Base-by-base conservation (phyloP, 2,797 vertebrate species). In the Chaunax sp. region DNA sequence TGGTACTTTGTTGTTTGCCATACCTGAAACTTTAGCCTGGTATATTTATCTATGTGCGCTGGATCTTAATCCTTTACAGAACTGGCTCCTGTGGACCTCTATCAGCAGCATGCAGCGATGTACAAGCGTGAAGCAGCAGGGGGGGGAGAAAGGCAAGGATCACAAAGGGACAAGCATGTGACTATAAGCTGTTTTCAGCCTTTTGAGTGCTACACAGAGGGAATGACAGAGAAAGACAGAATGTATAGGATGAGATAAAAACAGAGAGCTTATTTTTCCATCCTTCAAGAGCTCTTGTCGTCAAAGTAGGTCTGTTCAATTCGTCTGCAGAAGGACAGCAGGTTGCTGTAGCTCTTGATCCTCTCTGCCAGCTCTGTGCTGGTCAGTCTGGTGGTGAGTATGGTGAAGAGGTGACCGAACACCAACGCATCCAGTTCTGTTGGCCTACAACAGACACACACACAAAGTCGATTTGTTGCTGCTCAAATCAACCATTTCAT, bases 391-490 rank as follows among this genome's bases (percentile, higher is more conserved):
- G 98, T 99, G 74, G 97, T 99, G 41, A 99, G 94, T 64, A 99
- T 98, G 65, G 97, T 98, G 91, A 98, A 99, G 26, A 99, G 93
- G 89, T 99, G 97, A 69, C 97, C 98, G 60, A 99, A 99, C 53
- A 99, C 98, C 84, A 99, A 80, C 2, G 97, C 98, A 56, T 99
- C 98, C 90, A 99, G 91, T 86, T 99, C 98, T 44, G 97, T 99
- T 16, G 98, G 96, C 81, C 98, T 99, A 70, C 0, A 22, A 74
- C 53, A 80, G 45, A 83, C 20, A 81, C 18, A 80, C 51, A 66
- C 11, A 40, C 2, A 35, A 1, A 8, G 2, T 22, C 0, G 13
- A 11, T 19, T 45, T 38, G 33, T 18, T 52, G 25, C 3, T 53
- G 9, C 19, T 38, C 1, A 52, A 3, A 22, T 13, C 1, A 54